A percentile compares a stretch with the other conserved stretches of the same genome.
phyloP scores from a whole-genome alignment of 2,113 vertebrate species.

The Gorsachius goisagi region DNA sequence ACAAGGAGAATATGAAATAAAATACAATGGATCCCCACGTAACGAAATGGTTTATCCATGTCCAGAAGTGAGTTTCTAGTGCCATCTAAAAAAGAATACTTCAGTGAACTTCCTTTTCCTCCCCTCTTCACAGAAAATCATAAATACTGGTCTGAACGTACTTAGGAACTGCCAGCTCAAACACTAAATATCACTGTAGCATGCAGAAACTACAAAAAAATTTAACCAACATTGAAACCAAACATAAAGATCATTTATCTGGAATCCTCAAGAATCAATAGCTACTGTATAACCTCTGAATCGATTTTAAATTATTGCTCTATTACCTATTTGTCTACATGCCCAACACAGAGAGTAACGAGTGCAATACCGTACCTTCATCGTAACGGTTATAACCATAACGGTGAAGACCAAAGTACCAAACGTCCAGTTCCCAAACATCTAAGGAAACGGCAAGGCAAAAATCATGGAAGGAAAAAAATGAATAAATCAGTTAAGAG shows the following conservation, averaged over 20 bases:
- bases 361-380: constrained; percentile 82
- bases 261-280: background rate
- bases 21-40: constrained; percentile 98
- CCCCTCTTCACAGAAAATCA: background rate
- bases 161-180: background rate
- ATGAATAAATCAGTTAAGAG: background rate
- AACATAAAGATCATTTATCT: background rate
- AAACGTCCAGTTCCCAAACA: constrained; percentile 99
- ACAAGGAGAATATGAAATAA: constrained; percentile 98
- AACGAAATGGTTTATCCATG: constrained; percentile 99
- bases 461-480: background rate
- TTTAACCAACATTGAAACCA: background rate
- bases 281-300: background rate
- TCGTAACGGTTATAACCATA: constrained; percentile 96
- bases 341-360: background rate
- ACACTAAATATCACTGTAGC: background rate
- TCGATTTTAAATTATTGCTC: background rate
- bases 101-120: background rate
- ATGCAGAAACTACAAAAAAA: background rate
- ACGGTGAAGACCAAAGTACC: constrained; percentile 97
- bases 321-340: background rate
- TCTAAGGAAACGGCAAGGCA: constrained; percentile 72
- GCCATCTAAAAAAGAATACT: constrained; percentile 83
- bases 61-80: constrained; percentile 98
- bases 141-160: background rate